Evolutionary conservation across 2,797 vertebrate species (phyloP), one percentile per base, ranked within the genome.

Genomic region (Neosalanx taihuensis): DNA sequence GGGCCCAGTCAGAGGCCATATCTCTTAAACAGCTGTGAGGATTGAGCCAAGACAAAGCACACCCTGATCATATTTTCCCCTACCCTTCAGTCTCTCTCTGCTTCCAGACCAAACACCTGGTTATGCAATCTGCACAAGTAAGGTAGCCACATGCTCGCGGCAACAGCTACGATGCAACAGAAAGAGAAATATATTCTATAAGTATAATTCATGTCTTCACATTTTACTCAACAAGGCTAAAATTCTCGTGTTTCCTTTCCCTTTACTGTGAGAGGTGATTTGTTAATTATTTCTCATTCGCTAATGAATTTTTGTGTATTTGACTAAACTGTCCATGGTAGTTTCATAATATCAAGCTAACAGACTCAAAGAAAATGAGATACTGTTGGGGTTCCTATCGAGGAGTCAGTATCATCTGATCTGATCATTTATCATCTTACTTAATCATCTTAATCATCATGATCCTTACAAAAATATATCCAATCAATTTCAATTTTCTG

Each of bases 41-140:
- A 72, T 49, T 33, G 63, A 75, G 85, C 85, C 80, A 86, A 84
- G 77, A 77, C 76, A 73, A 71, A 85, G 79, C 80, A 82, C 83
- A 87, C 83, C 75, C 82, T 84, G 84, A 86, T 90, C 88, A 90
- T 83, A 89, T 89, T 90, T 93, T 91, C 89, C 88, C 64, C 73
- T 71, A 46, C 71, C 75, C 61, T 72, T 82, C 80, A 75, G 56
- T 78, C 60, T 63, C 76, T 56, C 65, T 73, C 51, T n/a, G 61
- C 76, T 81, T 88, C 83, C 85, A 91, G 76, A 76, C 77, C 83
- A 83, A 80, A 89, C 90, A 92, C 90, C 90, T 92, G 88, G 83
- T 84, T 84, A 85, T 87, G 79, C 72, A 84, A 87, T 90, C 82
- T 76, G 53, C 71, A 70, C 78, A 81, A 73, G 76, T 71, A 78